Evolutionary conservation across 2,888 invertebrate genomes (phyloP), one percentile per base, ranked within the genome.

Genomic region (Pachliopta kotzebuea): DNA sequence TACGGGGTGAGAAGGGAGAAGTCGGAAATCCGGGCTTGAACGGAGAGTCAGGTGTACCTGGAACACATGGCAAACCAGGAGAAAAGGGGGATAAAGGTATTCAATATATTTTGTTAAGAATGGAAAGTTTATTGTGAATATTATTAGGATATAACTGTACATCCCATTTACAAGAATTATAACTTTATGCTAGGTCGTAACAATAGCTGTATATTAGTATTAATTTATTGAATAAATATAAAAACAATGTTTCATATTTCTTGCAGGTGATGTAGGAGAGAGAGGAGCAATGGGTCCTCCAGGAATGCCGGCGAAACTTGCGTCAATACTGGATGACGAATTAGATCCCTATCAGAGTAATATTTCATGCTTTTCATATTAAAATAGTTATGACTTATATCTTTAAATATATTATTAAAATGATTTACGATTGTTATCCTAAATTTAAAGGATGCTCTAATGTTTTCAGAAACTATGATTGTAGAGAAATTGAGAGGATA

Each of bases 241-340:
- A 24, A 26, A 58, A 31, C 18, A n/a, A 59, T 62, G n/a, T 67
- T 37, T 37, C 37, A 37, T 37, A 14, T 37, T 63, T 23, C 21
- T 70, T 72, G 29, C 86, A 74, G 96, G 96, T 69, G 93, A 93
- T 0, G 84, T 82, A 49, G 97, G 97, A 31, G 80, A 86, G 17
- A 93, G 92, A 75, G 97, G 96, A 59, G 93, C 93, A 63, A 93
- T 93, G 66, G 98, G 98, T n/a, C 84, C 94, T 56, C 93, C 94
- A 24, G 98, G 98, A 7, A 92, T 93, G 61, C 94, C 95, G 53
- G 97, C 97, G 14, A 94, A 94, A 58, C 65, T 89, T 37, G 74
- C 78, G 3, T 83, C 85, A 31, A 73, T 90, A 53, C 67, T 90
- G 49, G 76, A 84, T 23, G 70, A 74, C 1, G 72, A 76, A 6